Evolutionary conservation across 2,113 vertebrate genomes (phyloP).

Genomic region (Gulo gulo): DNA sequence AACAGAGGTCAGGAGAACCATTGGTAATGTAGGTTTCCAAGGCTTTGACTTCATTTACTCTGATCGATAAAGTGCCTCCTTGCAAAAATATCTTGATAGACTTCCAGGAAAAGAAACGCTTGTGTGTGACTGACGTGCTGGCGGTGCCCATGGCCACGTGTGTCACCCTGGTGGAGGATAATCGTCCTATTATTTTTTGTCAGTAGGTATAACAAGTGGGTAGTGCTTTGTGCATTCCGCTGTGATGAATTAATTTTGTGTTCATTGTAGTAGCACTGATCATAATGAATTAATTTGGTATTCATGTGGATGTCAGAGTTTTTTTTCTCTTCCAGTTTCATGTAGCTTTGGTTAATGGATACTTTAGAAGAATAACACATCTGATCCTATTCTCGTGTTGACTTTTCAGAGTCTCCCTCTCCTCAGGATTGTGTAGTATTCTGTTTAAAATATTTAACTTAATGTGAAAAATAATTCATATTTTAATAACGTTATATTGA

Average conservation of each 20-base stretch:
- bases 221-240: slow-evolving; percentile 62
- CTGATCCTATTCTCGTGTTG: slow-evolving; percentile 1
- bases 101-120: slow-evolving; percentile 3
- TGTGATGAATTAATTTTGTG: slow-evolving; percentile 79
- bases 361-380: not conserved
- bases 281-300: slow-evolving; percentile 80
- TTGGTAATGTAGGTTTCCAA: not conserved
- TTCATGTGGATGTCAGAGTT: slow-evolving; percentile 71
- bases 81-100: not conserved
- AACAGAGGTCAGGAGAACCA: not conserved
- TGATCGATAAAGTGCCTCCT: not conserved
- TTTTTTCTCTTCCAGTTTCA: slow-evolving; percentile 10
- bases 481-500: slow-evolving; percentile 2
- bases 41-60: not conserved
- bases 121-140: not conserved
- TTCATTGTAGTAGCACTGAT: slow-evolving; percentile 76
- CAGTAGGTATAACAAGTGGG: slow-evolving; percentile 66
- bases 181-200: slow-evolving; percentile 50
- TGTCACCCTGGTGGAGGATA: not conserved
- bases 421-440: not conserved
- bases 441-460: not conserved
- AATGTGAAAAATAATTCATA: slow-evolving; percentile 48
- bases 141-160: not conserved
- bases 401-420: not conserved
- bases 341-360: slow-evolving; percentile 51